Percentiles rank a stretch among this genome's conserved stretches.
These are phyloP conservation scores for Trissolcus basalis DNA, from an alignment of 1,140 invertebrate species.

Conservation along the genomic window DNA sequence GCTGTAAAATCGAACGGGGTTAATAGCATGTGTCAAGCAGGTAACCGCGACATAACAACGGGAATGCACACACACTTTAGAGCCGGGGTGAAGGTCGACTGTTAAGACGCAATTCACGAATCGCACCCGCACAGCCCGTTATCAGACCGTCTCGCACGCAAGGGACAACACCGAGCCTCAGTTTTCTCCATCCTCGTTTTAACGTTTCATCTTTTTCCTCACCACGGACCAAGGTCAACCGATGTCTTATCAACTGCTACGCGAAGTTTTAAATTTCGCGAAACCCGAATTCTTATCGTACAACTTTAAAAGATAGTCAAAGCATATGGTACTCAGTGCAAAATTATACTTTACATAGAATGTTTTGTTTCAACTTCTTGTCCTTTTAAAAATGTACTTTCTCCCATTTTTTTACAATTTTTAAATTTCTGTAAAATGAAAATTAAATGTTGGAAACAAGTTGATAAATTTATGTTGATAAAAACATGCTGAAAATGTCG, in stretches of 20 bases:
- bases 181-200: constrained; percentile 1
- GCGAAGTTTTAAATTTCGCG: constrained; percentile 42
- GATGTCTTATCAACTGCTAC: constrained; percentile 62
- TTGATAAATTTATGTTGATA: too few species aligned
- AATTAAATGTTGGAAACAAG: too few species aligned
- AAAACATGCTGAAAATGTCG: too few species aligned
- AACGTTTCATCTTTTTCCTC: background rate
- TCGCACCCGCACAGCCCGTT: constrained; percentile 45
- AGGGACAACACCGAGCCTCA: constrained; percentile 6
- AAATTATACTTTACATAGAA: too few species aligned
- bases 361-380: too few species aligned
- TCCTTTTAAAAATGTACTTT: too few species aligned
- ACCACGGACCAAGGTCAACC: constrained; percentile 60
- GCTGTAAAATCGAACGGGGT: background rate
- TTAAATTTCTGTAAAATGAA: too few species aligned
- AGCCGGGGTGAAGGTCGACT: constrained; percentile 68
- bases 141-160: constrained; percentile 51
- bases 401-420: too few species aligned
- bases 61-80: constrained; percentile 44
- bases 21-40: constrained; percentile 18
- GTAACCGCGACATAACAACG: constrained; percentile 43
- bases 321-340: constrained; percentile 2
- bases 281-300: constrained; percentile 13
- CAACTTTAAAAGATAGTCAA: constrained; percentile 3
- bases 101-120: constrained; percentile 63